Base-by-base conservation (phyloP, 2,797 vertebrate genomes). In the Octomys mimax region DNA sequence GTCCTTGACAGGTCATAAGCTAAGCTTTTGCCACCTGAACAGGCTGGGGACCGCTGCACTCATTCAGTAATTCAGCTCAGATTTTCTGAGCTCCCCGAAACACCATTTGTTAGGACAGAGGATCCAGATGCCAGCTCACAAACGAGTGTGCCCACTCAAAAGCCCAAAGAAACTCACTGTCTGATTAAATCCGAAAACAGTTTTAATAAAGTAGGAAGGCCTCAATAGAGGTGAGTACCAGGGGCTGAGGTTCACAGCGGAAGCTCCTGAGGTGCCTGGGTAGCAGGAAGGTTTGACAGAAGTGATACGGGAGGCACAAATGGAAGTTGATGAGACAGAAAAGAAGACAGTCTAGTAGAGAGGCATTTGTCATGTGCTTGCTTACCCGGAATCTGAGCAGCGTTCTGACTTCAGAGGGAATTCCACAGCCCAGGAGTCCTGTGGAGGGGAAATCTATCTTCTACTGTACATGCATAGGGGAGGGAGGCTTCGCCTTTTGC, bases 21-120 rank as follows among this genome's bases (percentile, higher is more conserved):
- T 33, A 36, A 81, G 39, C 70, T 71, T 4, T 36, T 70, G 2
- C 57, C 3, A 0, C 0, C 1, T 0, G 39, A 85, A 39, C 22
- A 57, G 31, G 13, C 83, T 71, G 0, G 0, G 39, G 42, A 36
- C 1, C 31, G 33, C 42, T 1, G 0, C 2, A 0, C 16, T 36
- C 80, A 83, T 42, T 61, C 49, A 61, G 18, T 70, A 28, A 8
- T 28, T 61, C 2, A 3, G 71, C n/a, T 3, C 46, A 75, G 39
- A 46, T 8, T 36, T 59, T 26, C 59, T 36, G 54, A 80, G 54
- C 31, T 94, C 71, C 42, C 33, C 24, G 0, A 2, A 57, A 21
- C 0, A 11, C 49, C 49, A 31, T 21, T 33, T 2, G 0, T 26
- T 22, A 61, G 52, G 26, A 71, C 36, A 31, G 59, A n/a, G 24